Base-by-base conservation (phyloP, 2,888 invertebrate genomes). In the Zelleria hepariella region DNA sequence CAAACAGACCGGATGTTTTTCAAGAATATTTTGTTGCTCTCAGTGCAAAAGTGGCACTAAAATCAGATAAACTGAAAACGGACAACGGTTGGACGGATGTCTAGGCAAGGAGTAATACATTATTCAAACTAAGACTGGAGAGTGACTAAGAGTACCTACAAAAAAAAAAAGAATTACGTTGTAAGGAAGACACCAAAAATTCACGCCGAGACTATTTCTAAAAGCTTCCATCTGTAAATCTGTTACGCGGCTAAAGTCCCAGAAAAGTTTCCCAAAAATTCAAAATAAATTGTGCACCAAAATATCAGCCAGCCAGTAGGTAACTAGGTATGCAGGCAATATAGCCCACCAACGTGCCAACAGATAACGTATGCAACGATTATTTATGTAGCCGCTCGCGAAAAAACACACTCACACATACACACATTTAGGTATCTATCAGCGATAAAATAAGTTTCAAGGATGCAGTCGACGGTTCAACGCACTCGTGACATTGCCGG, bases 401-500 rank as follows among this genome's bases (percentile, higher is more conserved):
- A 65, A 65, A 68, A 66, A 68, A 67, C 63, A 61, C 32, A 42
- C 32, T 3, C 32, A 32, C 32, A 42, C 60, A 63, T 57, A 32
- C 66, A 15, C 60, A 63, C 57, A 48, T 67, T 78, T 79, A n/a
- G n/a, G n/a, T n/a, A 81, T 81, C 81, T 78, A 78, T 72, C 71
- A 66, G 65, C 64, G 65, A 74, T 77, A 75, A 68, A 79, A 80
- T 76, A 77, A 76, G 73, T 70, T 80, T 82, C 86, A 86, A 86
- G 86, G 86, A 82, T 82, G 72, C 71, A 66, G 59, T 64, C 60
- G 60, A 42, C 63, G 72, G 87, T 83, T 86, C 86, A 86, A 75
- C 67, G 83, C 65, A 72, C 86, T 66, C 67, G 63, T 86, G 86
- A 86, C 86, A 82, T 87, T 87, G 86, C 66, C 74, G 69, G 70